Base-by-base conservation (phyloP, 2,888 invertebrate genomes). In the Bugulina stolonifera region DNA sequence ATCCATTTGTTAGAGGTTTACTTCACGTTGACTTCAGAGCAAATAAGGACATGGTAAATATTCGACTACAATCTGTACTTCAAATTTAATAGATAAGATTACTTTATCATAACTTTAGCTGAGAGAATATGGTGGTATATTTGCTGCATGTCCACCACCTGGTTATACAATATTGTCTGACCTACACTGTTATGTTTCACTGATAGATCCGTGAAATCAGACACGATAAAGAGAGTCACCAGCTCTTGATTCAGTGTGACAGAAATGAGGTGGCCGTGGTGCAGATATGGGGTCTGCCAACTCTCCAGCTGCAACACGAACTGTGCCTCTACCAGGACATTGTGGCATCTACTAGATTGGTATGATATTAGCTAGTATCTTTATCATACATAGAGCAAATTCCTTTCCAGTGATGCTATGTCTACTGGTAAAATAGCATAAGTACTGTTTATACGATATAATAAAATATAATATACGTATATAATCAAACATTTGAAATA, bases 1-100 rank as follows among this genome's bases (percentile, higher is more conserved):
- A 83, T 72, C 82, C 82, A 52, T 79, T 82, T 27, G 76, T 80
- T 2, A 80, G 79, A 73, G 81, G 80, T 43, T 77, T 79, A 73
- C 81, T 80, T 71, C 79, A 81, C 75, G 77, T 82, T 77, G 81
- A 83, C 72, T 79, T 83, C 72, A 80, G 79, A 71, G 83, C 81
- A 32, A 78, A 79, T 34, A 83, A 83, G 76, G 81, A 82, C 75
- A 73, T 80, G 69, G 82, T 83, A 77, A 78, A 81, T 78, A 14
- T 57, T 25, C 18, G n/a, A n/a, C n/a, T n/a, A n/a, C n/a, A n/a
- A n/a, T n/a, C n/a, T n/a, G n/a, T n/a, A n/a, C n/a, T n/a, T n/a
- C n/a, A n/a, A n/a, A n/a, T n/a, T n/a, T n/a, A n/a, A n/a, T n/a
- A n/a, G n/a, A n/a, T n/a, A n/a, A n/a, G n/a, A n/a, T n/a, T n/a